phyloP scores from a whole-genome alignment of 2,797 vertebrate species.

The Alfaro cultratus region DNA sequence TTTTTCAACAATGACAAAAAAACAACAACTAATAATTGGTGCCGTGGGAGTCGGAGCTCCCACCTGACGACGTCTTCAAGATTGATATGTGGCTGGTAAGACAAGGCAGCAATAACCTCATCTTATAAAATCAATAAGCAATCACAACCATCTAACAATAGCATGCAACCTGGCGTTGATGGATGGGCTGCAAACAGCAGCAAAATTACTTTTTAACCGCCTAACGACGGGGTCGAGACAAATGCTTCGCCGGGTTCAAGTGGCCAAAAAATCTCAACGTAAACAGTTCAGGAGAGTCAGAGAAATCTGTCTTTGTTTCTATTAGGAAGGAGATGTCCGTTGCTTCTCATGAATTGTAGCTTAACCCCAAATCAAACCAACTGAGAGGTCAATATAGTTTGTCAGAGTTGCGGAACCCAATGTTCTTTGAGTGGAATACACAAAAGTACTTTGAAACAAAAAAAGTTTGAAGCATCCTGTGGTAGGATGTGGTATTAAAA shows the following conservation, averaged over 20 bases:
- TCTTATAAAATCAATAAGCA: constrained; percentile 5
- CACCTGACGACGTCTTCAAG: neutral
- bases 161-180: neutral
- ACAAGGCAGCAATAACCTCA: neutral
- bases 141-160: neutral
- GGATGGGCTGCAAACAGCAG: neutral
- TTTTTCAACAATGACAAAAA: neutral
- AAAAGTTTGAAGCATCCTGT: neutral
- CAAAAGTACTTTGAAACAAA: neutral
- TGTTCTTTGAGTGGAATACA: neutral
- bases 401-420: neutral
- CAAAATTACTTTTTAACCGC: neutral
- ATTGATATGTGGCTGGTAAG: neutral
- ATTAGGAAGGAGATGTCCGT: neutral
- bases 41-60: neutral
- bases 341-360: neutral
- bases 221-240: neutral
- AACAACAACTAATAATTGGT: neutral
- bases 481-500: neutral
- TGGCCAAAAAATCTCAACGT: neutral
- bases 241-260: neutral
- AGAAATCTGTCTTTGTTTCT: neutral
- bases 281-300: neutral
- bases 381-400: neutral
- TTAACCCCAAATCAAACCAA: neutral